phyloP scores from a whole-genome alignment of 1,140 invertebrate genomes.

The Plutomurus gul region DNA sequence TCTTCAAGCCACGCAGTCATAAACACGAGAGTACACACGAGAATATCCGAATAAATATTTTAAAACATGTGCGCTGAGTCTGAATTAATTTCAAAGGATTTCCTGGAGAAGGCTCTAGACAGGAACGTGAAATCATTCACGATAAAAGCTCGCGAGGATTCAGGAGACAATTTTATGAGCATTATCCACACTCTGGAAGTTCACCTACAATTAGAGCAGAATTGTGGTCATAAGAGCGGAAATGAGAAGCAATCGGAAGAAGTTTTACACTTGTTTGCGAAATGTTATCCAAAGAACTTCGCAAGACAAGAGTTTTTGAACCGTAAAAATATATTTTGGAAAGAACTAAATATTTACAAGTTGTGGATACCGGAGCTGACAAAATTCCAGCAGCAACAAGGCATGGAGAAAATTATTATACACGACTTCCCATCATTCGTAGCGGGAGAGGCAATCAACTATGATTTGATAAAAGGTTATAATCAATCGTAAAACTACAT shows the following conservation, averaged over 20 bases:
- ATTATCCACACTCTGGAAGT: not conserved
- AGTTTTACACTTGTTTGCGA: not conserved
- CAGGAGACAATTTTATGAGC: not conserved
- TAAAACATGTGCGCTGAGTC: no score
- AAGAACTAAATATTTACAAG: not conserved
- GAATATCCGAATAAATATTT: no score
- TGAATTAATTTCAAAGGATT: not conserved
- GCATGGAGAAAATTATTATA: not conserved
- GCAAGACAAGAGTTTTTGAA: not conserved
- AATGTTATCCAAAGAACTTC: not conserved
- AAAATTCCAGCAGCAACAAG: not conserved
- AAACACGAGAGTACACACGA: no score
- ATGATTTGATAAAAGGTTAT: not conserved
- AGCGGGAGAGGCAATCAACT: not conserved
- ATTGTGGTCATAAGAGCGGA: no score
- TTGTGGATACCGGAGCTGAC: not conserved
- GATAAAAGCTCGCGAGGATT: not conserved
- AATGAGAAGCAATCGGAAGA: no score
- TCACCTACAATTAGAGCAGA: not conserved
- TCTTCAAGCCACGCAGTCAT: no score
- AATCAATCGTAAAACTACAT: no score
- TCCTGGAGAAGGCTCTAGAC: not conserved
- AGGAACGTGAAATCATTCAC: not conserved
- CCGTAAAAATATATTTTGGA: not conserved
- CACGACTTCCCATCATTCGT: not conserved